Conservation (phyloP, 92 coral and sea anemone genomes). For the Pocillopora grandis region DNA sequence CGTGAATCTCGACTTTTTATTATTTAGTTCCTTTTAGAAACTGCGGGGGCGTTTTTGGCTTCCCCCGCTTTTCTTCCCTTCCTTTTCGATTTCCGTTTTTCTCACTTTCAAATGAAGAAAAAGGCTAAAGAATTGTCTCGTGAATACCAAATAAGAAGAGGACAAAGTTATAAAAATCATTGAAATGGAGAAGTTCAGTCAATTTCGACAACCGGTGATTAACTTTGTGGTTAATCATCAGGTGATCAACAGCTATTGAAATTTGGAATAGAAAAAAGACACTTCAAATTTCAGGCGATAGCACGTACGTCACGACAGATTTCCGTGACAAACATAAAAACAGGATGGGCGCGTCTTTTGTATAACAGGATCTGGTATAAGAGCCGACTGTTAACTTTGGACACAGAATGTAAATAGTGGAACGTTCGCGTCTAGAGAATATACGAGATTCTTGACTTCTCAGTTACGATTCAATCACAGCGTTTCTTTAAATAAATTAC, state of each 20-base stretch:
- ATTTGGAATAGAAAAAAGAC: not conserved
- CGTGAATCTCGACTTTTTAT: not conserved
- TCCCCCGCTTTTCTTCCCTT: conserved; percentile 1
- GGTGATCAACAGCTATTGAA: not conserved
- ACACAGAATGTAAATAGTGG: too few species aligned
- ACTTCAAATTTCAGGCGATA: not conserved
- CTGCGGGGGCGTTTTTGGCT: not conserved
- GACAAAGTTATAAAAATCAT: too few species aligned
- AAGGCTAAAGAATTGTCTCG: not conserved
- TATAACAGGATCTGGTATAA: not conserved
- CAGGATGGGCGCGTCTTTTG: conserved; percentile 22
- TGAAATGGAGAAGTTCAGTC: too few species aligned
- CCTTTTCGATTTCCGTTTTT: not conserved
- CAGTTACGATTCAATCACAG: too few species aligned
- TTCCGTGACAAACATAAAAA: conserved; percentile 3
- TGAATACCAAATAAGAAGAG: too few species aligned
- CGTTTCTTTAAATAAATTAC: too few species aligned
- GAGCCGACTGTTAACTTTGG: too few species aligned
- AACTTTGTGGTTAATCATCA: not conserved
- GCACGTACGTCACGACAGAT: conserved; percentile 3
- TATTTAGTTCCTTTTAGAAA: not conserved
- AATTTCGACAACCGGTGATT: too few species aligned
- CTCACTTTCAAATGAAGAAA: not conserved
- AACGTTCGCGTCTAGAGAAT: too few species aligned
- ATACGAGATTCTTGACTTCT: too few species aligned